These are phyloP conservation scores for Hymenochirus boettgeri DNA, from an alignment of 2,113 vertebrate species.

Conservation along the genomic window DNA sequence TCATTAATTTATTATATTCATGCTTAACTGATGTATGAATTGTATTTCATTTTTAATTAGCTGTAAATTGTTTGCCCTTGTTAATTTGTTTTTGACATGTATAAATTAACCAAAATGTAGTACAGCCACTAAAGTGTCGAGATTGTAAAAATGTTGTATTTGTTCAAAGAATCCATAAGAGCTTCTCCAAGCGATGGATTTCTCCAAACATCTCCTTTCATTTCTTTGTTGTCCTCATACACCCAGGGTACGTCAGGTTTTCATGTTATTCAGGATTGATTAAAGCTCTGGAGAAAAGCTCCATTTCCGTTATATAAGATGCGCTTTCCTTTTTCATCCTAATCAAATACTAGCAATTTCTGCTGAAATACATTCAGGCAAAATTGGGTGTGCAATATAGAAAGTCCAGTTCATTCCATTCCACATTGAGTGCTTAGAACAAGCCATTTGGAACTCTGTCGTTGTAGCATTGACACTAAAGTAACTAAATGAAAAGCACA, in stretches of 20 bases:
- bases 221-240: neutral
- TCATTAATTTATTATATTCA: too few species aligned
- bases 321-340: neutral
- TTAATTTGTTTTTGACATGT: too few species aligned
- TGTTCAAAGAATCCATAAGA: neutral
- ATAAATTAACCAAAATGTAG: too few species aligned
- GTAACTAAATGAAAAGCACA: too few species aligned
- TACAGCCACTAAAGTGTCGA: too few species aligned
- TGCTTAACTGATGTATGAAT: too few species aligned
- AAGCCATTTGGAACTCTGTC: too few species aligned
- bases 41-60: too few species aligned
- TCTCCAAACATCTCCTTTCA: neutral
- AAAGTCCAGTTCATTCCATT: neutral
- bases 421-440: too few species aligned
- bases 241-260: neutral
- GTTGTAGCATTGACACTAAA: too few species aligned
- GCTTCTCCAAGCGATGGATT: neutral
- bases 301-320: neutral
- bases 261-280: neutral
- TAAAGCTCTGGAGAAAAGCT: conserved; percentile 1
- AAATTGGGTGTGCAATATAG: neutral
- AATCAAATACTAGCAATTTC: conserved; percentile 3
- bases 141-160: too few species aligned
- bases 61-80: too few species aligned
- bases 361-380: neutral